phyloP scores from a whole-genome alignment of 2,888 invertebrate species.

The Timema podura region DNA sequence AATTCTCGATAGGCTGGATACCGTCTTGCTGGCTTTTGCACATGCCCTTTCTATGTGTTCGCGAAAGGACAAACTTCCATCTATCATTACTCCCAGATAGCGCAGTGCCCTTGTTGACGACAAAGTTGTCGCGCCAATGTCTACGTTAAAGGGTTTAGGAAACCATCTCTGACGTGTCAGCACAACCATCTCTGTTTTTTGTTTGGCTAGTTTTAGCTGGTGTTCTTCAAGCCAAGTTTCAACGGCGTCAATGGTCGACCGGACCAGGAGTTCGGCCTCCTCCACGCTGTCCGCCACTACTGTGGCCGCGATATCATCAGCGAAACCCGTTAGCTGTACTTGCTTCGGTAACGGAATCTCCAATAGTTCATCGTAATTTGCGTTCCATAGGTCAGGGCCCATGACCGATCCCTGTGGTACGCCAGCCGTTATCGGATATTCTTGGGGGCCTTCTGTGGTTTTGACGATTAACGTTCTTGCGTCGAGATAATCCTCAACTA shows the following conservation, averaged over 20 bases:
- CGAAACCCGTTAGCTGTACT: neutral
- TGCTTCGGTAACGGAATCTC: neutral
- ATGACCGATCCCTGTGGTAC: neutral
- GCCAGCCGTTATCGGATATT: neutral
- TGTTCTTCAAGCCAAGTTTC: neutral
- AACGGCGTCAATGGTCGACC: constrained; percentile 2
- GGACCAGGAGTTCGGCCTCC: constrained; percentile 3
- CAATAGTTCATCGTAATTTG: neutral
- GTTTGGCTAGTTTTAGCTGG: too few relatives aligned
- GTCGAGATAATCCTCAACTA: constrained; percentile 3
- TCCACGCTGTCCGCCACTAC: neutral
- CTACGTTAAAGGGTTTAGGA: neutral
- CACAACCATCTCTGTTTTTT: constrained; percentile 1
- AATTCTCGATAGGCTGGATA: neutral
- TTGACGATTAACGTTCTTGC: neutral
- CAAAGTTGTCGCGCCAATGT: neutral
- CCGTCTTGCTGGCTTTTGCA: neutral
- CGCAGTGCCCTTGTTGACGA: constrained; percentile 5
- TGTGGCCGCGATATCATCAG: too few relatives aligned
- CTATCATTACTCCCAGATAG: neutral
- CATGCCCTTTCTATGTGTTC: neutral
- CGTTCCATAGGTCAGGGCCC: too few relatives aligned
- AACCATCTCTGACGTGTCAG: neutral
- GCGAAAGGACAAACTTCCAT: neutral
- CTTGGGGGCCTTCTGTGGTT: neutral